Evolutionary conservation across 2,888 invertebrate species (phyloP), one percentile per base, ranked within the genome.

Genomic region (Steromphala cineraria): DNA sequence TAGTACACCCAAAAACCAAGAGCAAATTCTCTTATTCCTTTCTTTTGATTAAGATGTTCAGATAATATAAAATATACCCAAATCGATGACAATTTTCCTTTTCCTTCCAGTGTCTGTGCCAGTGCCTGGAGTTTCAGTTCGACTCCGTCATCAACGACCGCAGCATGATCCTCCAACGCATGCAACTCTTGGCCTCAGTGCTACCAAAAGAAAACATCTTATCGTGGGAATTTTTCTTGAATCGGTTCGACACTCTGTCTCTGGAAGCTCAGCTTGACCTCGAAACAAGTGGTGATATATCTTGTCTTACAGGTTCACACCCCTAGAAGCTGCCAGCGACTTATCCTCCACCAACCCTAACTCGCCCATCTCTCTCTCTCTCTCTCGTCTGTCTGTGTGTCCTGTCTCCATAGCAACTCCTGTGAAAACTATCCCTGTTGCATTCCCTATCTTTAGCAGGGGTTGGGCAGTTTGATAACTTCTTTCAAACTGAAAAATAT

Each of bases 81-180:
- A 36, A 36, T 36, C 7, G 7, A 4, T 36, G 36, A 4, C 7
- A 36, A 36, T 36, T 36, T 36, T 4, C 55, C 53, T 10, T 53
- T 76, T 53, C 75, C 55, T 88, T 86, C 8, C 89, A 93, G 93
- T 96, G 97, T 81, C 95, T 98, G 85, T 96, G 98, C 79, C 96
- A 96, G 95, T 99, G 99, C 93, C 94, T 99, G 94, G 99, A 99
- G 95, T 97, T 97, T 0, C 99, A 99, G 94, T 99, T 99, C 94
- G 99, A 99, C 94, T 95, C 97, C 83, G 98, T 99, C 84, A 98
- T 99, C 83, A 96, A 97, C 82, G 99, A 99, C 94, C 95, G 99
- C 56, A 98, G 99, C 0, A 97, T 99, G 95, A 97, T 99, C 46
- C 95, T 99, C 56, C 98, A 99, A 93, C 97, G 98, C 1, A 95